These are phyloP conservation scores for Oreotrochilus melanogaster DNA, from an alignment of 2,113 vertebrate genomes.

Conservation along the genomic window DNA sequence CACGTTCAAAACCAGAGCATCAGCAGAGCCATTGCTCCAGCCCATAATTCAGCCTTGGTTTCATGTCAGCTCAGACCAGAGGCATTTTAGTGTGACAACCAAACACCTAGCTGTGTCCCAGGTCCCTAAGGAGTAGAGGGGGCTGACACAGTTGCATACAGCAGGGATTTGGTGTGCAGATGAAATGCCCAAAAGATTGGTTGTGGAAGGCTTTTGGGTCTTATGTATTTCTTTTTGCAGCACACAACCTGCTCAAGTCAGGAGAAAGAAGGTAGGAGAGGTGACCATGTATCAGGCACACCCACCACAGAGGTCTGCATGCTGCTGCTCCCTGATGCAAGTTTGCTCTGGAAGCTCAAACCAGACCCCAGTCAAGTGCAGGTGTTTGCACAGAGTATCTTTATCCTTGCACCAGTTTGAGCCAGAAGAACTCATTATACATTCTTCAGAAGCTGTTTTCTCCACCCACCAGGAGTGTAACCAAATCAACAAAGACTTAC, in stretches of 20 bases:
- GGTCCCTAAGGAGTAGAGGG: neutral
- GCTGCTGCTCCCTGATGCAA: neutral
- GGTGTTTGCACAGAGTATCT: neutral
- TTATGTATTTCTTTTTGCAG: neutral
- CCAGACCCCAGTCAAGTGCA: neutral
- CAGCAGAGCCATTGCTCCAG: neutral
- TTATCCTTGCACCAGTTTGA: neutral
- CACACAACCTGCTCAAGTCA: neutral
- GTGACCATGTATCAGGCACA: neutral
- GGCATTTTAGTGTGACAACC: neutral
- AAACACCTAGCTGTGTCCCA: neutral
- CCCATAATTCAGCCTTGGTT: neutral
- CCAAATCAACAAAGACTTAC: slow-evolving; percentile 35
- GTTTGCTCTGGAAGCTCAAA: neutral
- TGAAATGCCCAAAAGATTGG: neutral
- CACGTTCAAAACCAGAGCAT: neutral
- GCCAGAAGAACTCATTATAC: neutral
- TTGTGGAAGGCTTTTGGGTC: neutral
- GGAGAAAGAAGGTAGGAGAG: neutral
- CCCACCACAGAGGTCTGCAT: neutral
- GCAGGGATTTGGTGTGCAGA: neutral
- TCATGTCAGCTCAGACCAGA: neutral
- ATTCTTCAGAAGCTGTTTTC: neutral
- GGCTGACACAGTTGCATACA: no score
- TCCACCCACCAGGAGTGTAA: neutral